A percentile compares a stretch with the other conserved stretches of the same genome.
These are phyloP conservation scores for Drosophila demipolita DNA, from an alignment of 2,888 invertebrate genomes.

Conservation along the genomic window DNA sequence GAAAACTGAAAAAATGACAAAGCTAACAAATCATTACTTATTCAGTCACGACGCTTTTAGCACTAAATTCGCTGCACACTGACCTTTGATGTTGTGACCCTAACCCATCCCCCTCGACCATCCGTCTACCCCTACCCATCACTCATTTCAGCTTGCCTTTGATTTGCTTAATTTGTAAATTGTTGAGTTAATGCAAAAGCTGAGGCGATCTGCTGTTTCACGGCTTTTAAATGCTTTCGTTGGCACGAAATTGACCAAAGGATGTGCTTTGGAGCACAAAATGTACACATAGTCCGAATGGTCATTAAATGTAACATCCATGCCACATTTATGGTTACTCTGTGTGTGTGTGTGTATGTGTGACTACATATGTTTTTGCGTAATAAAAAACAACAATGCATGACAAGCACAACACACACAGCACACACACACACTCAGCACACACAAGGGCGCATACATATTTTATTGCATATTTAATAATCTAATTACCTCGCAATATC, in stretches of 20 bases:
- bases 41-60: constrained; percentile 74
- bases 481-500: constrained; percentile 78
- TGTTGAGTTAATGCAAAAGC: constrained; percentile 42
- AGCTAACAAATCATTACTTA: constrained; percentile 65
- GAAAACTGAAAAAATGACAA: constrained; percentile 30
- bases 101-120: background rate
- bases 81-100: constrained; percentile 15
- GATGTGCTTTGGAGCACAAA: constrained; percentile 41
- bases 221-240: constrained; percentile 73
- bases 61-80: constrained; percentile 50
- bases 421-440: constrained; percentile 8
- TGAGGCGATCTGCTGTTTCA: constrained; percentile 57
- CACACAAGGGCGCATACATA: constrained; percentile 53
- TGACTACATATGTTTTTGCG: constrained; percentile 70
- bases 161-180: constrained; percentile 79
- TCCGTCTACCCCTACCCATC: background rate
- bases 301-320: constrained; percentile 51
- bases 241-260: constrained; percentile 73
- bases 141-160: constrained; percentile 56
- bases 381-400: constrained; percentile 71
- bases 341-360: constrained; percentile 14
- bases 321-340: constrained; percentile 41
- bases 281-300: constrained; percentile 46
- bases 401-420: constrained; percentile 33
- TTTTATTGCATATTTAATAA: constrained; percentile 82